Conservation (phyloP, 35 echinoderm and acorn worm species). For the Nesometra sesokonis region DNA sequence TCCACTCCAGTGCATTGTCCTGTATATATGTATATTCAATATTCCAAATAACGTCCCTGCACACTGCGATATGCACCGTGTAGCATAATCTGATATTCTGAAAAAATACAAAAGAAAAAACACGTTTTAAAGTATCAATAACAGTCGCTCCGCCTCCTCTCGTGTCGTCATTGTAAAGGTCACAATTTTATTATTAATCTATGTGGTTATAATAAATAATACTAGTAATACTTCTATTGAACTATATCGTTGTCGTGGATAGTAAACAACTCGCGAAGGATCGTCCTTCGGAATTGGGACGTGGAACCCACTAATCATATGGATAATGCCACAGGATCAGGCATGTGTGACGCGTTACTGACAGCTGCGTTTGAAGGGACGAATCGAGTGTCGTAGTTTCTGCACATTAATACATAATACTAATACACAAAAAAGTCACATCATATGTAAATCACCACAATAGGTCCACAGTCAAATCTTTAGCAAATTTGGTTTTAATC, state of each 20-base stretch:
- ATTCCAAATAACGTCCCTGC: not conserved
- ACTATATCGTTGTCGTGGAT: not conserved
- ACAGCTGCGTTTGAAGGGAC: too few relatives aligned
- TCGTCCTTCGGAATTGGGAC: not conserved
- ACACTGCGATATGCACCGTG: not conserved
- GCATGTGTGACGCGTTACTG: not conserved
- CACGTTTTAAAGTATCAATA: not conserved
- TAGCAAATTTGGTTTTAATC: too few relatives aligned
- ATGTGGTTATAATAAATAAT: not conserved
- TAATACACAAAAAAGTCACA: too few relatives aligned
- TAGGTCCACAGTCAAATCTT: too few relatives aligned
- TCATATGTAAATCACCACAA: too few relatives aligned
- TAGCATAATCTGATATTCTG: not conserved
- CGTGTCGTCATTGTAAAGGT: not conserved
- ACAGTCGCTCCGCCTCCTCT: not conserved
- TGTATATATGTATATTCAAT: not conserved
- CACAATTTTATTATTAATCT: not conserved
- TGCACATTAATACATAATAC: too few relatives aligned
- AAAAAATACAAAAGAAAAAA: not conserved
- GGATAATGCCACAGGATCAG: not conserved
- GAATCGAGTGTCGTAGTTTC: too few relatives aligned
- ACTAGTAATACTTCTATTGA: not conserved
- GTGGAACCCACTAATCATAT: not conserved
- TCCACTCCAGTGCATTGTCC: not conserved
- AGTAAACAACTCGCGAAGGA: not conserved